Evolutionary conservation across 2,113 vertebrate genomes (phyloP).

Genomic region (Ammodramus savannarum): DNA sequence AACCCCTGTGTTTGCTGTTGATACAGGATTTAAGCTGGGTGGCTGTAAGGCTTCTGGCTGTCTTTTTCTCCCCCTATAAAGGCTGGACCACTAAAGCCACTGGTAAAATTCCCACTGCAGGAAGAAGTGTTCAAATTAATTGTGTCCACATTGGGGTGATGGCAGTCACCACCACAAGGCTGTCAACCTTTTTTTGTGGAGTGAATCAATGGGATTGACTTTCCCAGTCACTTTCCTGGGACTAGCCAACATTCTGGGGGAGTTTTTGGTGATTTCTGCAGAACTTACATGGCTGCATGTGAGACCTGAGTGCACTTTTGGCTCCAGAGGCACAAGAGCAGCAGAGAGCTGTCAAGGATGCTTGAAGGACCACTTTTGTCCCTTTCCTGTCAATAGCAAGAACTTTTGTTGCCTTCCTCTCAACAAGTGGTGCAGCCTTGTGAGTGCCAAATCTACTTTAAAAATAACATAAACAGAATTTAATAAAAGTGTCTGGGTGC

Average conservation of each 20-base stretch:
- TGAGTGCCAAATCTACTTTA: background rate
- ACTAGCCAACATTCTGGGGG: background rate
- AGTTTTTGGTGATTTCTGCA: background rate
- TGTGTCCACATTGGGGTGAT: rapidly evolving
- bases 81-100: background rate
- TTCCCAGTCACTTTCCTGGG: background rate
- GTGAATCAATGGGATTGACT: background rate
- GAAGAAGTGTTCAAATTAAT: background rate
- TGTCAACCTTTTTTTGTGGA: background rate
- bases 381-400: background rate
- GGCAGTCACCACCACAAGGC: background rate
- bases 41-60: background rate
- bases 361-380: background rate
- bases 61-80: background rate
- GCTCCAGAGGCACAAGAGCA: background rate
- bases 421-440: background rate
- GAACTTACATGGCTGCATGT: background rate
- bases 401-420: background rate
- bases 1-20: background rate
- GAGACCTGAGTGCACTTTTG: background rate
- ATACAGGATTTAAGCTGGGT: background rate
- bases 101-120: background rate
- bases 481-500: background rate
- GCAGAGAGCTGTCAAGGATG: background rate
- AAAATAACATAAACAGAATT: background rate